Conservation (phyloP, 2,113 vertebrate genomes). For the Pedionomus torquatus region DNA sequence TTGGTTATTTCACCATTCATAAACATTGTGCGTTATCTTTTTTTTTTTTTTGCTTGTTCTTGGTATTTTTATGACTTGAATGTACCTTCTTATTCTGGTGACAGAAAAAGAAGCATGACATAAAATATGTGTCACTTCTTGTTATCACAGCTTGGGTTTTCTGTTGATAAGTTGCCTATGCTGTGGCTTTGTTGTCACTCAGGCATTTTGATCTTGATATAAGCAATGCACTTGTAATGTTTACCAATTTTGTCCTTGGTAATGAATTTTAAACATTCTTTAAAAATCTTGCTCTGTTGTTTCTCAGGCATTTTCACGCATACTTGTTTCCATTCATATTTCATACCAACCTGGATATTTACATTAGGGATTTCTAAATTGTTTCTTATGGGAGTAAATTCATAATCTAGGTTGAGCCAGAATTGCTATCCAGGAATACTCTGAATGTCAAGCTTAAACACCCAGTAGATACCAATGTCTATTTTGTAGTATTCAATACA, state of each 20-base stretch:
- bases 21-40: neutral
- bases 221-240: neutral
- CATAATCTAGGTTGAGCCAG: neutral
- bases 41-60: neutral
- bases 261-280: neutral
- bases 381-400: neutral
- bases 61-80: neutral
- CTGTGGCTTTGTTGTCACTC: neutral
- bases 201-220: neutral
- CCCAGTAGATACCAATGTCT: neutral
- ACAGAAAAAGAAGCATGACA: neutral
- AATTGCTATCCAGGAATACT: neutral
- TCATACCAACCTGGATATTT: neutral
- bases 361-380: neutral
- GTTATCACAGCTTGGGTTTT: neutral
- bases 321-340: neutral
- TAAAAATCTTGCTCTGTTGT: neutral
- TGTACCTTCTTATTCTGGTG: neutral
- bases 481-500: neutral
- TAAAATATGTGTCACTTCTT: neutral
- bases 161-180: neutral
- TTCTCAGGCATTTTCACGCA: neutral
- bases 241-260: neutral
- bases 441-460: neutral
- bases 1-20: neutral